Evolutionary conservation across 1,140 invertebrate species (phyloP), one percentile per base, ranked within the genome.

Genomic region (Lordiphosa clarofinis): DNA sequence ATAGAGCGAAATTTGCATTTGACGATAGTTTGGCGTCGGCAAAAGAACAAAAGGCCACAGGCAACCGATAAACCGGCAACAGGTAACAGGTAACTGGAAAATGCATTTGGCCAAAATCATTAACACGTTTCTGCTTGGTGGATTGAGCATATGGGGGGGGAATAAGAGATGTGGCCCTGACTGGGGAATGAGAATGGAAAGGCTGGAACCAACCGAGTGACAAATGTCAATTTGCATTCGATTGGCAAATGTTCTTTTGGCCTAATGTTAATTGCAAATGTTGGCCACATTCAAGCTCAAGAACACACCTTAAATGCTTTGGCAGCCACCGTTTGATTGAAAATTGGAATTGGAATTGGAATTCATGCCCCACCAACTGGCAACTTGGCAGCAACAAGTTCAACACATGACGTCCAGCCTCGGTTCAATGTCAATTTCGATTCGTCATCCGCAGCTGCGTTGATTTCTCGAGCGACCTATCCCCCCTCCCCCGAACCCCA

Each of bases 341-440:
- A 60, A 75, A 65, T 56, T 76, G 57, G 62, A 71, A 71, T 73
- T 66, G 48, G 57, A 50, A 44, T 60, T 61, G 60, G 68, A 67
- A 21, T 58, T 33, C 49, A 15, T 47, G 58, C 59, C 55, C 21
- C 55, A 56, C 36, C 36, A 38, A 10, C 9, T 21, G 47, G 68
- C 55, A 44, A 15, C 15, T 15, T 21, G 59, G 60, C 72, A 71
- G 68, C 73, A 79, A 82, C 76, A 82, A 82, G 71, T 79, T 28
- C 43, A 46, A 33, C 55, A 64, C 39, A 24, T 50, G 61, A 38
- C 56, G 15, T 36, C 31, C 31, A 49, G n/a, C 60, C n/a, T n/a
- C 72, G 64, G 81, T 86, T 86, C 82, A 86, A 87, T 87, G 82
- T 86, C 82, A 86, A 86, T 86, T 86, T 81, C 82, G 76, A 86